These are phyloP conservation scores for Lasioglossum oenotherae DNA, from an alignment of 2,888 invertebrate genomes.

Conservation along the genomic window DNA sequence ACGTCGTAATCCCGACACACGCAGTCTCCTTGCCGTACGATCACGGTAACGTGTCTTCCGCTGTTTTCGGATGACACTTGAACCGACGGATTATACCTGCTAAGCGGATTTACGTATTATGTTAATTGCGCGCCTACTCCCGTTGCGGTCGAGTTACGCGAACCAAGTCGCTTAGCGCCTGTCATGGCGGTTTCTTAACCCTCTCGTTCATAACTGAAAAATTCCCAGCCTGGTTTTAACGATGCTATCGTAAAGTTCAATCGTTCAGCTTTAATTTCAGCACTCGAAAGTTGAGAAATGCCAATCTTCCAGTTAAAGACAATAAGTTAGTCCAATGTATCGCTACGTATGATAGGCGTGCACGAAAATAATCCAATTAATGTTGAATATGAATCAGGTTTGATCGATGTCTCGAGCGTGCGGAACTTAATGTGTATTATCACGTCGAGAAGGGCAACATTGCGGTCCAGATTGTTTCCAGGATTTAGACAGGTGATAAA, in stretches of 20 bases:
- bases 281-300: background rate
- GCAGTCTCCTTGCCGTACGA: conserved; percentile 18
- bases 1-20: conserved; percentile 7
- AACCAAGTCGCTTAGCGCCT: conserved; percentile 29
- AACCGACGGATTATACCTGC: conserved; percentile 28
- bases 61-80: conserved; percentile 28
- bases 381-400: background rate
- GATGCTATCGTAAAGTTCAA: background rate
- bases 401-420: too few relatives aligned
- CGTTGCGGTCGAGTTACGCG: conserved; percentile 4
- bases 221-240: background rate
- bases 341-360: background rate
- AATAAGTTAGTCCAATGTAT: too few relatives aligned
- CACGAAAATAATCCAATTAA: background rate
- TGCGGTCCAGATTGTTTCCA: too few relatives aligned
- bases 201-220: background rate
- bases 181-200: conserved; percentile 35
- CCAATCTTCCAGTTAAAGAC: too few relatives aligned
- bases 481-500: background rate
- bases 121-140: conserved; percentile 32
- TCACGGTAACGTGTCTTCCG: conserved; percentile 11
- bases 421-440: background rate
- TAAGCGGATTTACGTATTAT: conserved; percentile 48
- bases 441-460: background rate
- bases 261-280: background rate